A percentile compares a stretch with the other conserved stretches of the same genome.
Conservation (phyloP, 2,888 invertebrate genomes). For the Crossocerus cetratus region DNA sequence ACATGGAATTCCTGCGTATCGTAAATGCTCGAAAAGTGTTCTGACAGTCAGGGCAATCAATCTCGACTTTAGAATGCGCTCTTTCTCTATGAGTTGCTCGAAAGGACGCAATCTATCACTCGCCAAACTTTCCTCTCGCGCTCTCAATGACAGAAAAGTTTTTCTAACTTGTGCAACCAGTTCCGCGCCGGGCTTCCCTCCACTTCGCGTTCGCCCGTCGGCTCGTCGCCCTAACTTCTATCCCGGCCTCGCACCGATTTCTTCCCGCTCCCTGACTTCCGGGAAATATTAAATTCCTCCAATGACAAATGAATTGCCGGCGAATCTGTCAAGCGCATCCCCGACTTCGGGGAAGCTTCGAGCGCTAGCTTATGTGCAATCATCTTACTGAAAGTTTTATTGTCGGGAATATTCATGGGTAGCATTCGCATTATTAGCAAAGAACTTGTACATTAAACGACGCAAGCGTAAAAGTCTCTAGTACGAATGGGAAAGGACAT, state of each 20-base stretch:
- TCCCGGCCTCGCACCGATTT: not conserved
- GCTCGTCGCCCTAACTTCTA: not conserved
- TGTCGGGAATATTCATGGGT: too few species aligned
- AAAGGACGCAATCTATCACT: conserved; percentile 1
- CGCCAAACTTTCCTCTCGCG: not conserved
- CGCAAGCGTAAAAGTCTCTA: too few species aligned
- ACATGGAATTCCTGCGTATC: not conserved
- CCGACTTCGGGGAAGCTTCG: too few species aligned
- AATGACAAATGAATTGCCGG: not conserved
- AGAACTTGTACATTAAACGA: too few species aligned
- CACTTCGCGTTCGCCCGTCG: not conserved
- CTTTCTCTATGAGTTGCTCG: not conserved
- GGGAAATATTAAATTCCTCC: not conserved
- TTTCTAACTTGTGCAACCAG: not conserved
- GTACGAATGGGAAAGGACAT: too few species aligned
- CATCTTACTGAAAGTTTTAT: too few species aligned
- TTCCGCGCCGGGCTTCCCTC: not conserved
- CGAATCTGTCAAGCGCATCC: not conserved
- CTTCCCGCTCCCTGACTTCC: not conserved
- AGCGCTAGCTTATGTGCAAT: too few species aligned
- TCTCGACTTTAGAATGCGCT: conserved; percentile 2
- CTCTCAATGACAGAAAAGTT: conserved; percentile 1
- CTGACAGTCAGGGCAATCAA: not conserved
- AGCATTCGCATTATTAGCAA: too few species aligned
- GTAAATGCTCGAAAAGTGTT: not conserved